Evolutionary conservation across 2,888 invertebrate genomes (phyloP).

Genomic region (Agonum fuliginosum): DNA sequence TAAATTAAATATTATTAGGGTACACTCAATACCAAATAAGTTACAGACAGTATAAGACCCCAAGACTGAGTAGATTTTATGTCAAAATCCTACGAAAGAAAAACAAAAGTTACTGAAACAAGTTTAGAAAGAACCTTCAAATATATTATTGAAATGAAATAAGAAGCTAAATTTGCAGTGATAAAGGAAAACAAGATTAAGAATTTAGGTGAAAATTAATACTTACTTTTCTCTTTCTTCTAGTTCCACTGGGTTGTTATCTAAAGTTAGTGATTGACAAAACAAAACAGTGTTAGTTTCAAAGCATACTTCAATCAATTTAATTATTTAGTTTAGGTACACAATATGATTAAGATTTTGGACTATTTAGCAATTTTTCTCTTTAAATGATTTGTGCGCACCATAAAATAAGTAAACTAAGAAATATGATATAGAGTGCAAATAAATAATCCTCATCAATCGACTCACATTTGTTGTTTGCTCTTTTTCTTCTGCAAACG

Average conservation of each 20-base stretch:
- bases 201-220: conserved; percentile 59
- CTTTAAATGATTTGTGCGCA: not conserved
- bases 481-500: conserved; percentile 88
- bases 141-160: conserved; percentile 28
- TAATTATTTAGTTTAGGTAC: conserved; percentile 2
- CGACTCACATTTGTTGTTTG: conserved; percentile 89
- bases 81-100: conserved; percentile 59
- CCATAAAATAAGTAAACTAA: not conserved
- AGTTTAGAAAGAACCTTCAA: conserved; percentile 34
- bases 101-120: conserved; percentile 47
- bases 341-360: not conserved
- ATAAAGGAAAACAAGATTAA: conserved; percentile 29
- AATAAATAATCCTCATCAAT: conserved; percentile 5
- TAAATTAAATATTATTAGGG: conserved; percentile 33
- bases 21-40: conserved; percentile 47
- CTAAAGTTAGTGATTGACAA: conserved; percentile 76
- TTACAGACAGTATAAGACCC: conserved; percentile 22
- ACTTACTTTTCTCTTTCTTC: conserved; percentile 93
- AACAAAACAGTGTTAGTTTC: conserved; percentile 60
- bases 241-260: conserved; percentile 87
- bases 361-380: not conserved
- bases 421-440: not conserved
- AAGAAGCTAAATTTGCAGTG: conserved; percentile 25
- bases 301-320: conserved; percentile 35
- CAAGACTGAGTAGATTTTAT: conserved; percentile 47